Conservation (phyloP, 2,888 invertebrate genomes). For the Myopa testacea region DNA sequence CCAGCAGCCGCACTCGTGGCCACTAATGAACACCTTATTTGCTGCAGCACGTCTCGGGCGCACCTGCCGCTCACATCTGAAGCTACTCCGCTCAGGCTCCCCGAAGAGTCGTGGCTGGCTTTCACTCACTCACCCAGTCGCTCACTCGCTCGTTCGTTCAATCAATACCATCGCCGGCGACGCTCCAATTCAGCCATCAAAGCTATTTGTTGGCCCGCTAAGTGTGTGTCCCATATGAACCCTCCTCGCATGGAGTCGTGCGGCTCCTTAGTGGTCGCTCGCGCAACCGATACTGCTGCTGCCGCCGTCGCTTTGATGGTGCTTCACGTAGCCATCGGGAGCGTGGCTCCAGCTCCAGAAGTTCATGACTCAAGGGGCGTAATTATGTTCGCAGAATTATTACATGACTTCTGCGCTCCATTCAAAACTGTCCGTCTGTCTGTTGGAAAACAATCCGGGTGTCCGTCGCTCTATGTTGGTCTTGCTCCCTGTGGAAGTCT, state of each 20-base stretch:
- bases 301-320: background rate
- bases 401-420: conserved; percentile 23
- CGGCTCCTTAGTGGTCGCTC: background rate
- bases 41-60: background rate
- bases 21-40: conserved; percentile 35
- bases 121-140: conserved; percentile 13
- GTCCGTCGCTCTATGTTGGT: background rate
- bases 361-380: conserved; percentile 36
- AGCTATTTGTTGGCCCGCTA: conserved; percentile 6
- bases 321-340: background rate
- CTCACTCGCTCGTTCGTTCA: background rate
- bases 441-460: background rate
- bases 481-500: background rate
- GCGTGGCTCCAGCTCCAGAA: background rate
- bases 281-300: background rate
- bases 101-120: background rate
- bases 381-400: conserved; percentile 34
- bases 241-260: background rate
- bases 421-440: conserved; percentile 3
- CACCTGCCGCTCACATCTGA: background rate
- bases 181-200: background rate
- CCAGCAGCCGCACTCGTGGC: background rate
- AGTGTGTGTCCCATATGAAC: background rate
- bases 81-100: conserved; percentile 7
- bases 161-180: background rate